Conservation (phyloP, 1,140 invertebrate species). For the Linepithema humile region DNA sequence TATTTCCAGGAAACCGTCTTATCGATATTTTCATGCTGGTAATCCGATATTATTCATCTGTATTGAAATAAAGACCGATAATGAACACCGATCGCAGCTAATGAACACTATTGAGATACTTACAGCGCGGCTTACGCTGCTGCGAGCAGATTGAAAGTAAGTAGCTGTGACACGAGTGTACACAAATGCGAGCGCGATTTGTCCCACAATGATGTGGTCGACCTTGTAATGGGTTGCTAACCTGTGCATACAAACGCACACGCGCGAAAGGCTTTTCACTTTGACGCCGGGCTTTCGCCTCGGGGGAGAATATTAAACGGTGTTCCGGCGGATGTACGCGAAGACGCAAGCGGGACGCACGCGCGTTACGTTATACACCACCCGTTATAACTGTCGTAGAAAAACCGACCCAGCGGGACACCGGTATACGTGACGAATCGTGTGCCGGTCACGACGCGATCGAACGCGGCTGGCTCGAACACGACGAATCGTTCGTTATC, state of each 20-base stretch:
- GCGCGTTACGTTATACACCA: too few species aligned
- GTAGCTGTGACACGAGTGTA: slow-evolving; percentile 40
- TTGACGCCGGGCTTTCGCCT: slow-evolving; percentile 59
- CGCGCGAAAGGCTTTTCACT: slow-evolving; percentile 61
- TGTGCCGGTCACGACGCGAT: neutral
- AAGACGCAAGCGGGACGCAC: neutral
- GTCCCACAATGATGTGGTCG: slow-evolving; percentile 52
- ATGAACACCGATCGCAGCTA: neutral
- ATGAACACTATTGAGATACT: neutral
- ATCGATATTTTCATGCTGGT: neutral
- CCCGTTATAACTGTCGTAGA: slow-evolving; percentile 25
- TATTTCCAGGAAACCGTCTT: neutral
- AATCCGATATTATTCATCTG: neutral
- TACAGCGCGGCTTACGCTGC: neutral
- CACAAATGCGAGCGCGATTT: slow-evolving; percentile 51
- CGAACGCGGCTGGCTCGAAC: neutral
- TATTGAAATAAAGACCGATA: neutral
- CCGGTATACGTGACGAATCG: neutral
- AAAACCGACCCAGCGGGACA: neutral
- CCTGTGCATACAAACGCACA: neutral
- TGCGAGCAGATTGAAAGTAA: neutral
- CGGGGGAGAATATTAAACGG: slow-evolving; percentile 49
- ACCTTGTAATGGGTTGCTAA: slow-evolving; percentile 62
- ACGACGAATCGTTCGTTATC: slow-evolving; percentile 6
- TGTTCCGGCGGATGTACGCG: neutral